Evolutionary conservation across 2,888 invertebrate genomes (phyloP), one percentile per base, ranked within the genome.

Genomic region (Sinelater perroti): DNA sequence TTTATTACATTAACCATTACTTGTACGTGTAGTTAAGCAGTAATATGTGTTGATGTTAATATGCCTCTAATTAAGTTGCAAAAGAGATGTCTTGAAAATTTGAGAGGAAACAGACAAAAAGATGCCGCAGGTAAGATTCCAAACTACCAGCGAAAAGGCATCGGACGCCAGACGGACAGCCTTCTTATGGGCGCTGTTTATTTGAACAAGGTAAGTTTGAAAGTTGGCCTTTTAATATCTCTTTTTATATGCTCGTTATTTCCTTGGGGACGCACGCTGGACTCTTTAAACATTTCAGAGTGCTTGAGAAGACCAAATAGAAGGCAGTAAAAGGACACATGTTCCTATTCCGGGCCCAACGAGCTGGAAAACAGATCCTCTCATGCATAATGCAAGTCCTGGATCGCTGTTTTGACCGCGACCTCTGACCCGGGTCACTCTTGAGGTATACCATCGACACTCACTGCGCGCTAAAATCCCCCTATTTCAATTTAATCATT

Each of bases 381-480:
- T 72, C 72, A 72, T 73, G 69, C 70, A 74, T 74, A 70, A 74
- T 71, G 71, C 72, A 74, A 65, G 65, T 63, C 59, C 59, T 58
- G 64, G 70, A 71, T 71, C 69, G 70, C 65, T 68, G 67, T 69
- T 70, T 72, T 72, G 72, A 74, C 74, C 73, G 61, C 72, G 63
- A 69, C 69, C 67, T 66, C 63, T 64, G 69, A 66, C 70, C 71
- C 69, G 63, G 64, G 63, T 63, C 63, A 58, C 61, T 60, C 61
- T 64, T 57, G 47, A 58, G 62, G 60, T 60, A 53, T 36, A 59
- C 57, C 56, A 52, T 50, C 33, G 40, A 40, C 60, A 49, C 47
- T 44, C 30, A 35, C 49, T 40, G 26, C 49, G 42, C 16, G 16
- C 26, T 44, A 47, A 53, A 58, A 54, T 46, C 46, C 46, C 16